Evolutionary conservation across 2,113 vertebrate genomes (phyloP), one percentile per base, ranked within the genome.

Genomic region (Oxyruncus cristatus): DNA sequence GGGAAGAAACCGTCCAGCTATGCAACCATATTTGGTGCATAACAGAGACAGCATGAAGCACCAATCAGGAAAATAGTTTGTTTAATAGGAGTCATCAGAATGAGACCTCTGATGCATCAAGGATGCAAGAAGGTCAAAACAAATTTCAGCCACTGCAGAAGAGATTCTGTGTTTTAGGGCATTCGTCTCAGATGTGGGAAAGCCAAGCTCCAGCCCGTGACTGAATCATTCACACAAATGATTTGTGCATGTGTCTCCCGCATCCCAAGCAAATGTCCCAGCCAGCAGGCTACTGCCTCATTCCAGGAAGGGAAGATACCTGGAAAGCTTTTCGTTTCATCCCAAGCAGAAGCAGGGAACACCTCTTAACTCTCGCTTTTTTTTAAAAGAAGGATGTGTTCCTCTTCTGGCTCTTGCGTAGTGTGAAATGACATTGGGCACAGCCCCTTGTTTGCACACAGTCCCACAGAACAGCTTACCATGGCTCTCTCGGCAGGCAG

Each of bases 121-220:
- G 39, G 35, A 47, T n/a, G 8, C 46, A 71, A 73, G 44, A 93
- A 88, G 17, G 9, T 70, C 33, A 90, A 85, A 70, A 42, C 22
- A 66, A 85, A 85, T 70, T 53, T 62, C 59, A 76, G 37, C 46
- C 61, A 50, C 56, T 49, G 47, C 41, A 87, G 73, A 55, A 83
- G 28, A 94, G 11, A n/a, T 52, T 83, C 50, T 37, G 8, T 28
- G 8, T 89, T 89, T 84, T 42, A 87, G 13, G 63, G 32, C 28
- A 74, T 28, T 92, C 0, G 0, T 13, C 74, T 94, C 62, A 92
- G 85, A 93, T 95, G 92, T 92, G 92, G 88, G 32, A 93, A 94
- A 85, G 72, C 75, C 88, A 90, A 90, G 79, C 46, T 90, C 28
- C 37, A 80, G 41, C 44, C 15, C 0, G 0, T n/a, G 35, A 52